phyloP scores from a whole-genome alignment of 2,888 invertebrate species.

The Thera britannica region DNA sequence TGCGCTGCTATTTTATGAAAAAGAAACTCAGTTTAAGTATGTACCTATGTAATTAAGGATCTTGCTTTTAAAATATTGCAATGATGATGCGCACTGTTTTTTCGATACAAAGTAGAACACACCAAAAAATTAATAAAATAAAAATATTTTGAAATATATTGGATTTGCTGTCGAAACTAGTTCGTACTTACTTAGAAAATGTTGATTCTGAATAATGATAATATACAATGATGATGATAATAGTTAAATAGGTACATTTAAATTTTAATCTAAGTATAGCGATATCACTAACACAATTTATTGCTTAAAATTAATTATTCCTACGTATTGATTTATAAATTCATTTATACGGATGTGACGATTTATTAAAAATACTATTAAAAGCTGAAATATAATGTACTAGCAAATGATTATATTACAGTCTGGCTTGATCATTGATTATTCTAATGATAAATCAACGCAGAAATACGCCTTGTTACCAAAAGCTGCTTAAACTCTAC shows the following conservation, averaged over 20 bases:
- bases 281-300: slow-evolving; percentile 77
- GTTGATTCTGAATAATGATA: slow-evolving; percentile 26
- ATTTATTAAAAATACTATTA: slow-evolving; percentile 38
- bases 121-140: not conserved
- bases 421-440: slow-evolving; percentile 8
- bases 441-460: not conserved
- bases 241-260: slow-evolving; percentile 20
- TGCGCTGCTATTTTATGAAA: too few species aligned
- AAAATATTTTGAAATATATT: not conserved
- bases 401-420: slow-evolving; percentile 15
- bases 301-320: slow-evolving; percentile 68
- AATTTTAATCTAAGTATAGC: slow-evolving; percentile 45
- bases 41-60: not conserved
- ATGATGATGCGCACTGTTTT: not conserved
- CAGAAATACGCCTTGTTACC: not conserved
- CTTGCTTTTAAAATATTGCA: not conserved
- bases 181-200: not conserved
- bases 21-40: not conserved
- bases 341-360: slow-evolving; percentile 71
- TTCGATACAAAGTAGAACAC: not conserved
- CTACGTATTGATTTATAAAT: slow-evolving; percentile 71
- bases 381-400: slow-evolving; percentile 29
- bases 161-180: slow-evolving; percentile 9
- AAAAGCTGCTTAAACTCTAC: slow-evolving; percentile 5
- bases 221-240: slow-evolving; percentile 28